Base-by-base conservation (phyloP, 2,797 vertebrate genomes). In the Esox lucius region DNA sequence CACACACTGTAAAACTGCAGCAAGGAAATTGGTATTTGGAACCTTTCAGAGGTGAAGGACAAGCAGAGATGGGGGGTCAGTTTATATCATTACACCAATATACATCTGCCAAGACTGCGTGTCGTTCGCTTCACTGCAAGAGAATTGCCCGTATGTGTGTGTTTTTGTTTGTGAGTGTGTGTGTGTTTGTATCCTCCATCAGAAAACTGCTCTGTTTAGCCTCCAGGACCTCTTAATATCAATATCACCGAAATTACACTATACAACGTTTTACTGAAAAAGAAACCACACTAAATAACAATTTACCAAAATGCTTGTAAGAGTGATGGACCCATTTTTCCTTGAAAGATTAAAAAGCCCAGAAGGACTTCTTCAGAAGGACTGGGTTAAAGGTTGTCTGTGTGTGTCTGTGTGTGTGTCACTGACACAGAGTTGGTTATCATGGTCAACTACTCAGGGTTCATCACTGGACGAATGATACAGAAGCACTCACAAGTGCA, bases 381-480 rank as follows among this genome's bases (percentile, higher is more conserved):
- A 7, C 35, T 39, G 35, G 35, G 35, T 7, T 39, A 39, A 39
- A 39, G n/a, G 35, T 7, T 39, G 35, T 39, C 3, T 3, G 35
- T 39, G 35, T 39, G 35, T 39, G 35, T 19, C 13, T 53, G 49
- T 51, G 16, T 19, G 17, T 5, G 0, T 53, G 49, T 53, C 5
- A 16, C 1, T n/a, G 33, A 56, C 68, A 31, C 5, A 15, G 24
- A 73, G 46, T 76, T 72, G 51, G 70, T 76, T n/a, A 67, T 24
- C 33, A 42, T 33, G 70, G 12, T 68, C 17, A 13, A 8, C 12
- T 33, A 61, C 39, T 80, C 11, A 51, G 15, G 26, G 15, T 16
- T 80, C 26, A 42, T 74, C 75, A 65, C 19, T 49, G 49, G n/a
- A 35, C 39, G 46, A 61, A 17, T 28, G 26, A 78, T 13, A 77